Evolutionary conservation across 2,113 vertebrate species (phyloP), one percentile per base, ranked within the genome.

Genomic region (Anarrhichthys ocellatus): DNA sequence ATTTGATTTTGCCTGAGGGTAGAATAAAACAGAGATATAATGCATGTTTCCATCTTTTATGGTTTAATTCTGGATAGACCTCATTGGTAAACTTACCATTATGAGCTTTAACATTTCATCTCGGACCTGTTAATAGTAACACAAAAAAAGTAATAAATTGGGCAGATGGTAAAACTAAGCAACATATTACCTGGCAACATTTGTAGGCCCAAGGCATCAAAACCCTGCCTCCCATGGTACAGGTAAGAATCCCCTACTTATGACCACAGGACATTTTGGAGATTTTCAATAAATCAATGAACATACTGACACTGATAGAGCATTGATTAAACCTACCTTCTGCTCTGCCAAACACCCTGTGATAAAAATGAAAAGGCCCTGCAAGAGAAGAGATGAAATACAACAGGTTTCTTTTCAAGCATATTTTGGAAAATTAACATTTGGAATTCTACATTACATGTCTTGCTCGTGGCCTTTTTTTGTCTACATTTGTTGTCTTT

Each of bases 321-420:
- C n/a, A 66, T 54, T 36, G 6, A 44, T 5, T 15, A 71, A 44
- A 77, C 89, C 5, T 90, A 96, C 96, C 93, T 94, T 95, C 86
- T 90, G 90, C 81, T 96, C 96, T 81, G 91, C 89, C 66, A 96
- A 68, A 87, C 89, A 93, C 1, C 94, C 95, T 13, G 92, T 93
- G 11, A 96, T 0, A 58, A 96, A 90, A 74, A 96, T 88, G 61
- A 95, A 94, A 62, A 96, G 59, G 1, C 96, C 96, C 96, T 96
- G 73, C 0, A 91, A 75, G 42, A 83, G 1, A 91, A 67, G 27
- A 81, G 52, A 13, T 24, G 2, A 13, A 24, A 22, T 27, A 13
- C 3, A 20, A 71, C 15, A 29, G 20, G 17, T 56, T 46, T 24
- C 14, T 36, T 29, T 36, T 56, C 3, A 34, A 9, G 22, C 6